These are phyloP conservation scores for Drosophila aldrichi DNA, from an alignment of 2,888 invertebrate species.

Conservation along the genomic window DNA sequence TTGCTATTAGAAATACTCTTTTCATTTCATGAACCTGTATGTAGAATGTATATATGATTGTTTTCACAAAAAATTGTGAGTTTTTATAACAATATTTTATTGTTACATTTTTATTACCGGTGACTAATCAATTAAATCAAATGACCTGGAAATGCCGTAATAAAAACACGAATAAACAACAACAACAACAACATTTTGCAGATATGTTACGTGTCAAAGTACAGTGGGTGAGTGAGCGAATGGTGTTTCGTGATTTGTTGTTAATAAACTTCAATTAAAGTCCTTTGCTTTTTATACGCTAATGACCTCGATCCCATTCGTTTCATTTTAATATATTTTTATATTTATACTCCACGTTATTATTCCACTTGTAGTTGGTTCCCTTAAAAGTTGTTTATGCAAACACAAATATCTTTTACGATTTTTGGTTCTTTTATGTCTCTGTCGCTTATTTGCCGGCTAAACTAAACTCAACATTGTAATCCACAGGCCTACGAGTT, in stretches of 20 bases:
- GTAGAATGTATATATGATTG: background rate
- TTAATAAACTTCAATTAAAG: constrained; percentile 54
- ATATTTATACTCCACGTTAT: constrained; percentile 20
- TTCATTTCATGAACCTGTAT: too few species aligned
- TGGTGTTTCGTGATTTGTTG: constrained; percentile 10
- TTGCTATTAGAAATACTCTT: too few species aligned
- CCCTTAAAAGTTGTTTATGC: constrained; percentile 23
- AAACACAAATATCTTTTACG: constrained; percentile 63
- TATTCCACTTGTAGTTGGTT: constrained; percentile 50
- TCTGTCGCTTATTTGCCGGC: constrained; percentile 34
- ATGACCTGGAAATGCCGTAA: constrained; percentile 67
- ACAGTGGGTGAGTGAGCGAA: constrained; percentile 82
- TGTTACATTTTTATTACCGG: constrained; percentile 60
- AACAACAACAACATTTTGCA: constrained; percentile 53
- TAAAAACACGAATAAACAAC: constrained; percentile 43
- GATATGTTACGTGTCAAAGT: constrained; percentile 82
- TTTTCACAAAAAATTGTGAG: background rate
- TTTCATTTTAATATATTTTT: constrained; percentile 1
- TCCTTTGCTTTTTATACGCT: constrained; percentile 35
- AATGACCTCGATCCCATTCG: constrained; percentile 11
- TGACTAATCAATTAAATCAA: constrained; percentile 71
- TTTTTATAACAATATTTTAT: constrained; percentile 35
- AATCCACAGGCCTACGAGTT: constrained; percentile 82
- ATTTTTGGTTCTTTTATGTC: constrained; percentile 51
- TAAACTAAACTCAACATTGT: constrained; percentile 24